Percentiles rank a stretch among this genome's conserved stretches.
These are phyloP conservation scores for Psilopogon haemacephalus DNA, from an alignment of 2,113 vertebrate species.

Conservation along the genomic window DNA sequence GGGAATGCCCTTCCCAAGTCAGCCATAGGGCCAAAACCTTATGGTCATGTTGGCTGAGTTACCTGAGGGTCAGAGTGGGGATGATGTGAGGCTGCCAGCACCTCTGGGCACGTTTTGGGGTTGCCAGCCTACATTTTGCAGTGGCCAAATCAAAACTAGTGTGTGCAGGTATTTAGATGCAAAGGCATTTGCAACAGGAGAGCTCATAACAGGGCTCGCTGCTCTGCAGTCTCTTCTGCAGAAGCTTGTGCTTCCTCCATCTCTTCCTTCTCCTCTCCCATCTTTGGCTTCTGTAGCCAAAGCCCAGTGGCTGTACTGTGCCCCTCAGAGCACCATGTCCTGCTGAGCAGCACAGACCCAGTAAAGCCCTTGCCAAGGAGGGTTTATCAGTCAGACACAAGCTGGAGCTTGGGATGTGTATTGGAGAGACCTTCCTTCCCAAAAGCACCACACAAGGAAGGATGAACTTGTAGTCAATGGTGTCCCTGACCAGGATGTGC, in stretches of 20 bases:
- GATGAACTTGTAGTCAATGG: rapidly evolving
- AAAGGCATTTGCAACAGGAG: not conserved
- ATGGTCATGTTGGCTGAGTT: rapidly evolving
- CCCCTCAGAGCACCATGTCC: not conserved
- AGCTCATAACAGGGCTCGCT: rapidly evolving
- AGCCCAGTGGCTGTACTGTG: not conserved
- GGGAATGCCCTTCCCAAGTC: rapidly evolving
- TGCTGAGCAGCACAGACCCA: not conserved
- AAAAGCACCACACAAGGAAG: not conserved
- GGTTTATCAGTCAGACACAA: too few species aligned
- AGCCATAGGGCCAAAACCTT: not conserved
- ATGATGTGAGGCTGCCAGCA: not conserved
- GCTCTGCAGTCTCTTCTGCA: not conserved
- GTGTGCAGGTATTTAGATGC: not conserved
- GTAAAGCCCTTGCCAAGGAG: not conserved
- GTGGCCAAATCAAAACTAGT: not conserved
- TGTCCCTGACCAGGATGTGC: not conserved
- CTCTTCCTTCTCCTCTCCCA: not conserved
- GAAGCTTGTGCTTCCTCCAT: not conserved
- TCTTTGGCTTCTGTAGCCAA: not conserved
- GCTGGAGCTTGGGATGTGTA: not conserved
- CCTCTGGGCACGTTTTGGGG: not conserved
- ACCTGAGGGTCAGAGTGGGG: rapidly evolving
- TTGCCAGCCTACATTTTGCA: not conserved
- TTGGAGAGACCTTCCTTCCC: not conserved